Evolutionary conservation across 1,140 invertebrate species (phyloP), one percentile per base, ranked within the genome.

Genomic region (Helicoverpa armigera): DNA sequence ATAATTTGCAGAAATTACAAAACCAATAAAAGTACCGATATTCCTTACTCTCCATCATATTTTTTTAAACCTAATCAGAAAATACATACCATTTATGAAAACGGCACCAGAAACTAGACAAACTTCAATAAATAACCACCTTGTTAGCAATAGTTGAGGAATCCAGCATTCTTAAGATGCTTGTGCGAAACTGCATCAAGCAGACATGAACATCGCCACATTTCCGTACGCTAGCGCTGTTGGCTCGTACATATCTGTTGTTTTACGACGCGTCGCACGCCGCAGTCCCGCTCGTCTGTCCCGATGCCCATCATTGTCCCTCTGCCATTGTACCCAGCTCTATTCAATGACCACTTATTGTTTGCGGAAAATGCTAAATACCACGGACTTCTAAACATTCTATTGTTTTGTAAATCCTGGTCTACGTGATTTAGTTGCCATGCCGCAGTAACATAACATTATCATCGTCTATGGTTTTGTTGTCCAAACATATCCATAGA

Each of bases 301-400:
- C 43, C 35, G 13, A 48, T 31, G 12, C 29, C 12, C 29, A 9
- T 73, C 70, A 73, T 63, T 72, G 69, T 72, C 31, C 31, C 31
- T 31, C 50, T 13, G 13, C 48, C 50, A 72, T 72, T 72, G 69
- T 53, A 53, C 69, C 23, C 69, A 43, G n/a, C 50, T 72, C 14
- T 31, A 54, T 72, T 72, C 18, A 72, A 72, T 54, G 50, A n/a
- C 69, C 50, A 72, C 50, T 72, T 29, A 72, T 72, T 72, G 69
- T 54, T 72, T 72, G 69, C 69, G 69, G 50, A 72, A 72, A 18
- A 54, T 72, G 67, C n/a, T 53, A 53, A 65, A 70, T 70, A 70
- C 23, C 67, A 2, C 7, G 48, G 67, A 70, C 54, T 65, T 48
- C 14, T 43, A 65, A 65, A 31, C n/a, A 14, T 14, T 53, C 69